A percentile compares a stretch with the other conserved stretches of the same genome.
phyloP scores from a whole-genome alignment of 1,140 invertebrate species.

The Bombyx mandarina region DNA sequence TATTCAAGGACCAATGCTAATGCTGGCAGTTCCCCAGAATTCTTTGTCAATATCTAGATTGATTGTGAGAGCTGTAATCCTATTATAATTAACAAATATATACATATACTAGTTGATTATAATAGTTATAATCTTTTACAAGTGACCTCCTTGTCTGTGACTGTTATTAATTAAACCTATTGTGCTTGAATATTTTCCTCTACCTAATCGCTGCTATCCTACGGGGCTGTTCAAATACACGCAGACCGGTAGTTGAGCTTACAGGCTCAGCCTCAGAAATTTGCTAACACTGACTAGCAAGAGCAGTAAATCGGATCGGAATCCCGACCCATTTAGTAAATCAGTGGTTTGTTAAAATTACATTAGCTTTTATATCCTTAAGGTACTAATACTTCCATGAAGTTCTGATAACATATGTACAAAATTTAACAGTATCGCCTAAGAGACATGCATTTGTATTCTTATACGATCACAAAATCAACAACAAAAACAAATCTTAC shows the following conservation, averaged over 20 bases:
- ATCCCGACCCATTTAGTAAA: not conserved
- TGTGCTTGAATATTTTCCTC: too few relatives aligned
- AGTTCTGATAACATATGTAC: not conserved
- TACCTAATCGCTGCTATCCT: too few relatives aligned
- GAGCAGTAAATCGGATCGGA: not conserved
- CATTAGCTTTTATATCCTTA: not conserved
- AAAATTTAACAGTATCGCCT: not conserved
- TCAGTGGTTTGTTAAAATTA: constrained; percentile 1
- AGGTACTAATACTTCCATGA: not conserved
- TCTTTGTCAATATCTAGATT: too few relatives aligned
- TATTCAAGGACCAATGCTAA: too few relatives aligned
- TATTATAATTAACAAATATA: too few relatives aligned
- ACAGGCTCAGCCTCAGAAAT: not conserved
- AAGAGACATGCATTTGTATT: not conserved
- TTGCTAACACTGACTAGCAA: not conserved
- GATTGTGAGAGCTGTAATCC: too few relatives aligned
- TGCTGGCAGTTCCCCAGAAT: too few relatives aligned
- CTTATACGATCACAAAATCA: not conserved
- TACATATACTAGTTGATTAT: too few relatives aligned
- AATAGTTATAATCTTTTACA: too few relatives aligned
- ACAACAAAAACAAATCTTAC: constrained; percentile 20
- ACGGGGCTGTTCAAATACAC: not conserved
- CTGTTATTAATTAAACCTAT: too few relatives aligned
- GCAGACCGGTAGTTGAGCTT: too few relatives aligned
- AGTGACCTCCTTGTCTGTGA: too few relatives aligned